These are phyloP conservation scores for Stegodyphus mimosarum DNA, from an alignment of 1,140 invertebrate species.

Conservation along the genomic window DNA sequence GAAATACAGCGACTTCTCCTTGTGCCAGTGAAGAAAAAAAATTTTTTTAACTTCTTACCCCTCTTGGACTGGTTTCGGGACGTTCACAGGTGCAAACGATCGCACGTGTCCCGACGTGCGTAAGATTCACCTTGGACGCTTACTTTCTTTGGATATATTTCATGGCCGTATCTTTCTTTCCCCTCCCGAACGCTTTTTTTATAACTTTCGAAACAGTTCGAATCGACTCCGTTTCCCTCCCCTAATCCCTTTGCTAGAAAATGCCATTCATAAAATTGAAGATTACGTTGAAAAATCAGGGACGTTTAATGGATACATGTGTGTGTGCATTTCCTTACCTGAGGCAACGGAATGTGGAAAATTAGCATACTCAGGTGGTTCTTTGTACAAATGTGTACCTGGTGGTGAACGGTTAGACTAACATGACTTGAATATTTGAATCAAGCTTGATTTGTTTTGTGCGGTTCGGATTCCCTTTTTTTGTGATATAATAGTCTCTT, in stretches of 20 bases:
- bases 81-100: background rate
- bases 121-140: conserved; percentile 11
- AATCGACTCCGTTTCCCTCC: no score
- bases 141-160: background rate
- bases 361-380: conserved; percentile 15
- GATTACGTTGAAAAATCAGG: background rate
- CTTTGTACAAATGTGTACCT: background rate
- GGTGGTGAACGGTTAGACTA: no score
- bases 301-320: background rate
- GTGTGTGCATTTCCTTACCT: conserved; percentile 19
- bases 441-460: no score
- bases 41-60: no score
- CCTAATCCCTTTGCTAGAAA: background rate
- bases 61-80: no score
- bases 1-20: no score
- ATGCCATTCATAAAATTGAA: conserved; percentile 19
- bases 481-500: no score
- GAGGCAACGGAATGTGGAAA: background rate
- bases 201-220: no score
- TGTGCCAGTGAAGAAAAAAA: no score
- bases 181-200: no score
- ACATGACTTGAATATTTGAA: no score
- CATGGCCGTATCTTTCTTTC: background rate
- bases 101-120: background rate
- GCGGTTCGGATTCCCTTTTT: no score